Evolutionary conservation across 2,888 invertebrate genomes (phyloP), one percentile per base, ranked within the genome.

Genomic region (Apeira syringaria): DNA sequence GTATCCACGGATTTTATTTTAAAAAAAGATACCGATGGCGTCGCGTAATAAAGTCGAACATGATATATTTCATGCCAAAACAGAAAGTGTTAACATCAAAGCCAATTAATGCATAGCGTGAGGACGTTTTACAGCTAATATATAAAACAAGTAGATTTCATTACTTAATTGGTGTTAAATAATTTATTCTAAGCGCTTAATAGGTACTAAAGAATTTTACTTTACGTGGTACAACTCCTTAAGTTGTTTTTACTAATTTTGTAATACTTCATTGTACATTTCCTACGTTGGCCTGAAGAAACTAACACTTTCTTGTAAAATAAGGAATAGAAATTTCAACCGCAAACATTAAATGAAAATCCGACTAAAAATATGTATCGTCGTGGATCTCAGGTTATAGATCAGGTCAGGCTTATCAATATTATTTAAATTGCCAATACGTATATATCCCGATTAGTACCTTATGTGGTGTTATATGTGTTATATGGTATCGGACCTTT

Each of bases 61-160:
- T 36, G 18, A 34, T 39, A 32, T 39, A 26, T 34, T 36, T 13
- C 28, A 24, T 24, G 13, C 38, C 28, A 35, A 39, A 43, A 43
- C 33, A 25, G 32, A 34, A 51, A 38, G 33, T 41, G 37, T 39
- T 45, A 35, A 42, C 47, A 51, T 51, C 48, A 47, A 38, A 40
- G 43, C 29, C 45, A 47, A 52, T 52, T 43, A 45, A 44, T 31
- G 35, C 44, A 39, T 43, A 37, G 43, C 47, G 50, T 42, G 48
- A 33, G 34, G 31, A 39, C 36, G 40, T 46, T 47, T 50, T 48
- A 39, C 36, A 34, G 46, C 29, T 48, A 34, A 50, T 55, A 50
- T 46, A 48, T 53, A 39, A n/a, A 47, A 9, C 36, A 36, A 34
- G 37, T 32, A 18, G 32, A 40, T 40, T 56, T 48, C 48, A 50